Percentiles rank a stretch among this genome's conserved stretches.
phyloP scores from a whole-genome alignment of 2,113 vertebrate genomes.

The Indicator maculatus region DNA sequence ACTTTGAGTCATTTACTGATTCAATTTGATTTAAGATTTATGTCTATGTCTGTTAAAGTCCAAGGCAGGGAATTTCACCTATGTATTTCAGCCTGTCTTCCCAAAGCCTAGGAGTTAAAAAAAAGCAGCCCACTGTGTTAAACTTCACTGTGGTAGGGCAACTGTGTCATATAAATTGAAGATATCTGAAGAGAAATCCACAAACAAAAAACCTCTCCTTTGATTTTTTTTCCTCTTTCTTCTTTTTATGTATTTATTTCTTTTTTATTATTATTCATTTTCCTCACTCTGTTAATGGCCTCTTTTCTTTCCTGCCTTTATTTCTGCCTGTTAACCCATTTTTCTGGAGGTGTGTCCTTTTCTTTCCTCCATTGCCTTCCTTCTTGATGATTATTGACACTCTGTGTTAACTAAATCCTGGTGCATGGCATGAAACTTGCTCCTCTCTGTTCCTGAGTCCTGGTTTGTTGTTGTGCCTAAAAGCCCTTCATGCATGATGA shows the following conservation, averaged over 20 bases:
- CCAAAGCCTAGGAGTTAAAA: not conserved
- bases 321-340: not conserved
- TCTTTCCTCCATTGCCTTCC: not conserved
- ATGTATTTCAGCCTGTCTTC: not conserved
- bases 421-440: accelerated
- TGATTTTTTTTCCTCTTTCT: not conserved
- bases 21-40: not conserved
- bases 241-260: not conserved
- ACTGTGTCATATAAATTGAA: not conserved
- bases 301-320: not conserved
- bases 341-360: not conserved
- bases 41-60: not conserved
- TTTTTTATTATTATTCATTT: not conserved
- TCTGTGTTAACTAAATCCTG: not conserved
- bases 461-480: not conserved
- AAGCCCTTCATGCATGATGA: not conserved
- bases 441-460: not conserved
- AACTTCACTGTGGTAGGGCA: not conserved
- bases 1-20: not conserved
- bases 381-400: not conserved
- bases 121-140: not conserved
- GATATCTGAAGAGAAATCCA: not conserved
- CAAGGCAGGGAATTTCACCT: not conserved
- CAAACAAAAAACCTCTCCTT: not conserved
- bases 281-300: not conserved